Evolutionary conservation across 2,888 invertebrate species (phyloP).

Genomic region (Archaeoteleia sp.): DNA sequence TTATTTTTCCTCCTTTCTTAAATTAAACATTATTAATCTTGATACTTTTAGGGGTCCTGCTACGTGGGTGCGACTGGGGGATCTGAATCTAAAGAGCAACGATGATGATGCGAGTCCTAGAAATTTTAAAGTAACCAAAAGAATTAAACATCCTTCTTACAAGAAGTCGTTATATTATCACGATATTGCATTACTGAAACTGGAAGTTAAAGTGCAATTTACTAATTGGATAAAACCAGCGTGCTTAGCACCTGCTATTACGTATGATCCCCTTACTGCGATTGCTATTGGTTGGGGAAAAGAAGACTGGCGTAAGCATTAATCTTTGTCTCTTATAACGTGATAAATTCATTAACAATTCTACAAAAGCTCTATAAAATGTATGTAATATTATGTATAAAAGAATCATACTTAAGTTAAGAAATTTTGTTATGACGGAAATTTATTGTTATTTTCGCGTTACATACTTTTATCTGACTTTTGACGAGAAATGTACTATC

Average conservation of each 20-base stretch:
- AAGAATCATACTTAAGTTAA: too few species aligned
- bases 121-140: slow-evolving; percentile 64
- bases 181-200: slow-evolving; percentile 76
- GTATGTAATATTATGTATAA: too few species aligned
- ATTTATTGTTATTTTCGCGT: too few species aligned
- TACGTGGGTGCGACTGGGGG: slow-evolving; percentile 74
- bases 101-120: slow-evolving; percentile 70
- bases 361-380: too few species aligned
- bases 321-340: too few species aligned
- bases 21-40: too few species aligned
- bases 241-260: slow-evolving; percentile 3
- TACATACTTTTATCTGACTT: too few species aligned
- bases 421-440: too few species aligned
- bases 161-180: slow-evolving; percentile 74
- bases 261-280: not conserved
- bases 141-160: slow-evolving; percentile 74
- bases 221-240: slow-evolving; percentile 69
- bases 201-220: slow-evolving; percentile 72
- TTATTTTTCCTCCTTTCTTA: too few species aligned
- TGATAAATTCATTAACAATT: too few species aligned
- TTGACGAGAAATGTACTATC: too few species aligned
- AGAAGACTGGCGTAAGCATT: slow-evolving; percentile 62
- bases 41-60: slow-evolving; percentile 73
- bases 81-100: slow-evolving; percentile 69
- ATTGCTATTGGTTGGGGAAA: slow-evolving; percentile 76